Base-by-base conservation (phyloP, 2,888 invertebrate genomes). In the Orthonevra nobilis region DNA sequence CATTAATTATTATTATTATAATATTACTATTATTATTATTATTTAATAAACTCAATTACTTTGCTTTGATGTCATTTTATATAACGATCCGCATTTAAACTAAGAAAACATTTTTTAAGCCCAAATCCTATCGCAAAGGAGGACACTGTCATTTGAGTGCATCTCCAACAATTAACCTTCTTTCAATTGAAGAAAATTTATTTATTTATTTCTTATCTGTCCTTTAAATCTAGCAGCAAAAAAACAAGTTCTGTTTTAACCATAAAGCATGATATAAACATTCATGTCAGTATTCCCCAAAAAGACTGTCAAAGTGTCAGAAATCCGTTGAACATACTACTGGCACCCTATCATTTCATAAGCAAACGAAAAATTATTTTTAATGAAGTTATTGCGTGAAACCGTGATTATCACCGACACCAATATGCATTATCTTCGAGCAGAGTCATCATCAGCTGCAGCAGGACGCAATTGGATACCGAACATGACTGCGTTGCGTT, bases 371-470 rank as follows among this genome's bases (percentile, higher is more conserved):
- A 52, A 60, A 72, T 77, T 52, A 72, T 77, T 72, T 77, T 77
- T 77, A 77, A 77, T 72, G 70, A 77, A 77, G 72, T 66, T 77
- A 44, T 72, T 72, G 44, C 30, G 19, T 50, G 42, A 70, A 63
- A 30, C 34, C 69, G 23, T 70, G 63, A 70, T 63, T 63, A 69
- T 75, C 50, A 17, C 46, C 23, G 9, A 12, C 61, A 63, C 60
- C 34, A 32, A n/a, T 2, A 34, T 74, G 12, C 56, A 20, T 69
- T 58, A 68, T 70, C 75, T 56, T 56, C 34, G 48, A 50, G 56
- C 23, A 46, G 44, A 52, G 32, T 50, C 58, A 40, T 15, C 54
- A 56, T 26, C 34, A 26, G 44, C 61, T 36, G 52, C 7, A 38
- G 6, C 3, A 12, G 20, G 7, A 30, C 36, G 15, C 46, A 15